Evolutionary conservation across 2,888 invertebrate genomes (phyloP), one percentile per base, ranked within the genome.

Genomic region (Hemithea aestivaria): DNA sequence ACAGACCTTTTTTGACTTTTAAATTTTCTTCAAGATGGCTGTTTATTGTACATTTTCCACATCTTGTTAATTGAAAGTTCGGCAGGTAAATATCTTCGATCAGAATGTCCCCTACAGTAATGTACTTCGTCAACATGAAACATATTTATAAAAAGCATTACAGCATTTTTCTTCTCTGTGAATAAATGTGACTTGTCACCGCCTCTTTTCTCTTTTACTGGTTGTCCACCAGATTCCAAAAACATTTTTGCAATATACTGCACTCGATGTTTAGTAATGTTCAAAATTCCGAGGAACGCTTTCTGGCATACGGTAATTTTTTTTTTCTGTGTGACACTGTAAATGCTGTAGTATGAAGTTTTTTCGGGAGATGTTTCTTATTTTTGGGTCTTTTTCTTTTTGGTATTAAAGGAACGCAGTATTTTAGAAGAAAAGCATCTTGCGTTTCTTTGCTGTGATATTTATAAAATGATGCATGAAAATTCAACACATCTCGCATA

Each of bases 61-160:
- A 51, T 35, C 34, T 51, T 47, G 30, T 45, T 45, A 7, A 53
- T 53, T 25, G 26, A 40, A 8, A 51, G 37, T 35, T 49, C 45
- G 7, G 47, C 38, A 20, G 44, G 9, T 22, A 49, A 36, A 23
- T 51, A 49, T 23, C 24, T 22, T 43, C 44, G 35, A 29, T 38
- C 26, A 24, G 42, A 34, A 28, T 48, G 36, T 26, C 41, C 39
- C 6, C 56, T 41, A 33, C 52, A 58, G 31, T 57, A 57, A 26
- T 54, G 57, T 10, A 48, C 33, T 46, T 60, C 51, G 9, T 51
- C 26, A 12, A 32, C 35, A 20, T 45, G 40, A 40, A 53, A 48
- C 22, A 39, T 22, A 12, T 51, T 47, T 7, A 55, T 53, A 32
- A 56, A 55, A 11, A 33, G 20, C 27, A 48, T 48, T 6, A 48